These are phyloP conservation scores for Myripristis jacobus DNA, from an alignment of 2,797 vertebrate genomes.

Conservation along the genomic window DNA sequence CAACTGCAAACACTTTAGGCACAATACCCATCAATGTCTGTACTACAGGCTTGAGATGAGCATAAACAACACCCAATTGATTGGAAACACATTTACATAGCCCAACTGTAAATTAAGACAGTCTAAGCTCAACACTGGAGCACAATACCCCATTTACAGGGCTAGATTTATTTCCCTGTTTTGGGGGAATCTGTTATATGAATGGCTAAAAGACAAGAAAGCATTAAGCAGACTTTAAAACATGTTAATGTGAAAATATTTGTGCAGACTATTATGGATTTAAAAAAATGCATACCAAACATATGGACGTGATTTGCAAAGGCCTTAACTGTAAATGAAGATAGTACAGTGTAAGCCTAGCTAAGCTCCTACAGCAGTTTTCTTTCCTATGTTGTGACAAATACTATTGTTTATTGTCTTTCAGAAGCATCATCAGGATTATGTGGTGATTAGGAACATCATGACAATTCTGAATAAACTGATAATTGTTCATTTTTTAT, in stretches of 20 bases:
- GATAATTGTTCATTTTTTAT: no score
- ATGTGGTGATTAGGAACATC: no score
- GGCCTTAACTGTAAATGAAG: conserved; percentile 11
- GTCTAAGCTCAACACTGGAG: conserved; percentile 2
- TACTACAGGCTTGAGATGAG: conserved; percentile 8
- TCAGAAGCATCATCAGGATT: no score
- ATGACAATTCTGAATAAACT: no score
- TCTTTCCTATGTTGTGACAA: background rate
- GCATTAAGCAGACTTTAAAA: background rate
- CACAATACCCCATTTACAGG: background rate
- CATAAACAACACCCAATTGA: background rate
- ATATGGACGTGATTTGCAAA: no score
- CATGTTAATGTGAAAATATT: background rate
- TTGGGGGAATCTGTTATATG: background rate
- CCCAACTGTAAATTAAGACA: conserved; percentile 38
- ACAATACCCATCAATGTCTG: conserved; percentile 1
- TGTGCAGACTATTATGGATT: no score
- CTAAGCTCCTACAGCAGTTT: background rate
- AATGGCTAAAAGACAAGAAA: background rate
- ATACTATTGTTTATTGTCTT: no score
- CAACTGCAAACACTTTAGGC: conserved; percentile 7
- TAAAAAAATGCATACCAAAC: no score
- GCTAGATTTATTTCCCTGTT: background rate
- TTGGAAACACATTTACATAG: conserved; percentile 7
- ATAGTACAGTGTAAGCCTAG: background rate